These are phyloP conservation scores for Tachina lurida DNA, from an alignment of 2,888 invertebrate species.

Conservation along the genomic window DNA sequence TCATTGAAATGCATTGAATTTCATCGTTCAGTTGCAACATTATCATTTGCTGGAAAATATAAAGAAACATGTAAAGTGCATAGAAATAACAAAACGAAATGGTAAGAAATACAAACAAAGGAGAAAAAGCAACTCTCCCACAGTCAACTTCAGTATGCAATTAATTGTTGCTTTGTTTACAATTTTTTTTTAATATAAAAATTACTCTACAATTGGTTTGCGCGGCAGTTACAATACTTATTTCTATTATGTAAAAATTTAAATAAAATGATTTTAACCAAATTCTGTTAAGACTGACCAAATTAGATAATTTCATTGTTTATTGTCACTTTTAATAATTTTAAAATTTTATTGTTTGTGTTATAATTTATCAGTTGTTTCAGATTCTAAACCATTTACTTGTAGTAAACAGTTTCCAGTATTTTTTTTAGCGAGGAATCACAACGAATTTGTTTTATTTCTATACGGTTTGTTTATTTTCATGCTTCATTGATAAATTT, in stretches of 20 bases:
- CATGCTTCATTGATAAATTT: constrained; percentile 68
- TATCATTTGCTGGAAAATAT: constrained; percentile 14
- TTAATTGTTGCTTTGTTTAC: constrained; percentile 54
- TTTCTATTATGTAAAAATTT: not conserved
- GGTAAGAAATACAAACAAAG: not conserved
- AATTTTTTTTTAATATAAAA: constrained; percentile 2
- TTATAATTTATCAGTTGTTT: not conserved
- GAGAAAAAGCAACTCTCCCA: constrained; percentile 48
- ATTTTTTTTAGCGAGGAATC: constrained; percentile 19
- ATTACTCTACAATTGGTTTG: not conserved
- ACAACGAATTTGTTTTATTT: constrained; percentile 60
- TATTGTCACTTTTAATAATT: not conserved
- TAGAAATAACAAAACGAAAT: constrained; percentile 11
- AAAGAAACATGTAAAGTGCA: constrained; percentile 18
- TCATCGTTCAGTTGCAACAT: constrained; percentile 53
- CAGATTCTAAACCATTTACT: constrained; percentile 47
- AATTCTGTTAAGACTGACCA: not conserved
- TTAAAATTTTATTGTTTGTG: no score
- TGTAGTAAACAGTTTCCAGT: constrained; percentile 20
- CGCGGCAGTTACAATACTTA: not conserved
- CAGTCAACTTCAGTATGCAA: constrained; percentile 48
- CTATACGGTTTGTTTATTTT: constrained; percentile 70
- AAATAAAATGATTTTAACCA: not conserved
- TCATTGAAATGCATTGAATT: constrained; percentile 44
- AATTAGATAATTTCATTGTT: constrained; percentile 1